Base-by-base conservation (phyloP, 2,888 invertebrate species). In the Teinopalpus imperialis region DNA sequence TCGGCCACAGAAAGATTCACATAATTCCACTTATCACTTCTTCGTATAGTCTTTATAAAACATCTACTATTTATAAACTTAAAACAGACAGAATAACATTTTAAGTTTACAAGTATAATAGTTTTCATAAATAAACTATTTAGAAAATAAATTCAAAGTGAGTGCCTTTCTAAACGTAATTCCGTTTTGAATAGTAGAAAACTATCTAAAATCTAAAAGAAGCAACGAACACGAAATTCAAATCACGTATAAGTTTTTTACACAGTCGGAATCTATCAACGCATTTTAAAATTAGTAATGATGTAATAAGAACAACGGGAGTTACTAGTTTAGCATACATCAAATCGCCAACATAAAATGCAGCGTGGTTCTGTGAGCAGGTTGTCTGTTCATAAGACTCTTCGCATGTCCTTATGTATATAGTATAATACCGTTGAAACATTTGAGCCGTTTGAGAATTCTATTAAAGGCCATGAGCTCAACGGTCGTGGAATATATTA, bases 401-500 rank as follows among this genome's bases (percentile, higher is more conserved):
- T 64, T 61, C 59, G 55, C 53, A 56, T 54, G 59, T 60, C 66
- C 66, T 71, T 66, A 68, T 63, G 54, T 63, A 63, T 73, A 68
- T 66, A 68, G 63, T 72, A 67, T 66, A 68, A 64, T 72, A 67
- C 63, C 66, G 69, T 73, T 59, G 63, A 64, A 73, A 69, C 72
- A 69, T 73, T 70, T 71, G 65, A 69, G 68, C 69, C 66, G 72
- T 74, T 78, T 73, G 74, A 74, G 75, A 74, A 80, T 79, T 82
- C 81, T 87, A 86, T 78, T 83, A 80, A 59, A 78, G 74, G 71
- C 74, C 75, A 80, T 88, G 87, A 88, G 82, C 81, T 88, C 83
- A 88, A 67, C 66, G 61, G 63, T 76, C 85, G 83, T 86, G 86
- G 85, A 77, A 87, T 87, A 85, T 70, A 85, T 88, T 86, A 85